Evolutionary conservation across 2,113 vertebrate species (phyloP).

Genomic region (Aleadryas rufinucha): DNA sequence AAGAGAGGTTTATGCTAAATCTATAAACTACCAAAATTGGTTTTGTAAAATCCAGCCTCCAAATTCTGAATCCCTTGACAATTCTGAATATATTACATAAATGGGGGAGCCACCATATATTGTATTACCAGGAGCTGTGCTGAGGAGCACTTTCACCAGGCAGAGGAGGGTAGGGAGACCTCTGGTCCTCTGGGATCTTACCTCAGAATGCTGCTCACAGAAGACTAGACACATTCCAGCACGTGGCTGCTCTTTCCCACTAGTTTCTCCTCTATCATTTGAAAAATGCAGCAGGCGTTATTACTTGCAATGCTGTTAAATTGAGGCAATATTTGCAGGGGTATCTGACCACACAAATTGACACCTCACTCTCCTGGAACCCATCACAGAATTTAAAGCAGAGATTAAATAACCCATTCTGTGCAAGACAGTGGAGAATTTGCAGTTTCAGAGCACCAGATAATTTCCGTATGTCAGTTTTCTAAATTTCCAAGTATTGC

Average conservation of each 20-base stretch:
- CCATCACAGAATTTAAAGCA: neutral
- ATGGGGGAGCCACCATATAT: neutral
- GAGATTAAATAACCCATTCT: neutral
- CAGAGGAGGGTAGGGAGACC: neutral
- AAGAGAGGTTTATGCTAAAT: neutral
- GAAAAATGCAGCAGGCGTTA: fast-evolving
- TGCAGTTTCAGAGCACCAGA: neutral
- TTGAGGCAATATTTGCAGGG: neutral
- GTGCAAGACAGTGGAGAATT: neutral
- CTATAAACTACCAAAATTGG: neutral
- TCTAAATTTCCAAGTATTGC: neutral
- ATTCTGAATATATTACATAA: neutral
- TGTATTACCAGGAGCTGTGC: neutral
- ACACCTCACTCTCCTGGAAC: neutral
- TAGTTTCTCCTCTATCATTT: neutral
- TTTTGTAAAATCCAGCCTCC: neutral
- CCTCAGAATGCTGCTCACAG: neutral
- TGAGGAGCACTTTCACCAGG: neutral
- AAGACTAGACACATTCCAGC: neutral
- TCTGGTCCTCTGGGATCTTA: neutral
- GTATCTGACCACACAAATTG: neutral
- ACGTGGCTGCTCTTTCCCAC: neutral
- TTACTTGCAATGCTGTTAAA: neutral
- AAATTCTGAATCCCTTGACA: neutral
- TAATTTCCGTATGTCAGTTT: neutral